Conservation (phyloP, 1,140 invertebrate genomes). For the Telenomus remus region DNA sequence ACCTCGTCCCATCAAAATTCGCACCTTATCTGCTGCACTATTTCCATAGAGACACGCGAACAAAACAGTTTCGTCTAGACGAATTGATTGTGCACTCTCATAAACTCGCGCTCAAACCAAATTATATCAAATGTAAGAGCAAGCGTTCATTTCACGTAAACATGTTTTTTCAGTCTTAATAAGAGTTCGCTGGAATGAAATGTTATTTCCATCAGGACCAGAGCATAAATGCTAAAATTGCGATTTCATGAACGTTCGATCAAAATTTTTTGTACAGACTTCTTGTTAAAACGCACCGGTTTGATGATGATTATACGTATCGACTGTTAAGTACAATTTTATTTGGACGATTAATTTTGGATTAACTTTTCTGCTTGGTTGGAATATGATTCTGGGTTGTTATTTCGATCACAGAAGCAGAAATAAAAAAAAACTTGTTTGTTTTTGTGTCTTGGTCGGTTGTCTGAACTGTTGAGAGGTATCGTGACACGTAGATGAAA, state of each 20-base stretch:
- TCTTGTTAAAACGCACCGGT: too few relatives aligned
- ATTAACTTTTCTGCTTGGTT: neutral
- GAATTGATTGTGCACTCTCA: too few relatives aligned
- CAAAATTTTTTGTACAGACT: neutral
- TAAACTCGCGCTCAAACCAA: too few relatives aligned
- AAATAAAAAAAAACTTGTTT: slow-evolving; percentile 19
- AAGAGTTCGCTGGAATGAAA: too few relatives aligned
- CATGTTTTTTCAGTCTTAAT: slow-evolving; percentile 20
- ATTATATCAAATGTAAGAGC: too few relatives aligned
- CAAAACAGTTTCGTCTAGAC: slow-evolving; percentile 56
- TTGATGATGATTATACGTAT: too few relatives aligned
- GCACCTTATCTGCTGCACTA: slow-evolving; percentile 43
- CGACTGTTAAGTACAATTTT: too few relatives aligned
- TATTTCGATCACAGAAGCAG: slow-evolving; percentile 2
- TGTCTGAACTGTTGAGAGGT: slow-evolving; percentile 16
- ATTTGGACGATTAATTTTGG: slow-evolving; percentile 4
- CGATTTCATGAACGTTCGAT: too few relatives aligned
- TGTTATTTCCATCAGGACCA: neutral
- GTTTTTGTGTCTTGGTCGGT: slow-evolving; percentile 16
- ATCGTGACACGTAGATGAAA: slow-evolving; percentile 43
- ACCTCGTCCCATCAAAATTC: slow-evolving; percentile 41
- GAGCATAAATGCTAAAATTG: too few relatives aligned
- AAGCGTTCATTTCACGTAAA: neutral
- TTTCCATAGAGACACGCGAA: slow-evolving; percentile 57
- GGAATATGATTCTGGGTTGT: neutral